Base-by-base conservation (phyloP, 2,113 vertebrate species). In the Perccottus glenii region DNA sequence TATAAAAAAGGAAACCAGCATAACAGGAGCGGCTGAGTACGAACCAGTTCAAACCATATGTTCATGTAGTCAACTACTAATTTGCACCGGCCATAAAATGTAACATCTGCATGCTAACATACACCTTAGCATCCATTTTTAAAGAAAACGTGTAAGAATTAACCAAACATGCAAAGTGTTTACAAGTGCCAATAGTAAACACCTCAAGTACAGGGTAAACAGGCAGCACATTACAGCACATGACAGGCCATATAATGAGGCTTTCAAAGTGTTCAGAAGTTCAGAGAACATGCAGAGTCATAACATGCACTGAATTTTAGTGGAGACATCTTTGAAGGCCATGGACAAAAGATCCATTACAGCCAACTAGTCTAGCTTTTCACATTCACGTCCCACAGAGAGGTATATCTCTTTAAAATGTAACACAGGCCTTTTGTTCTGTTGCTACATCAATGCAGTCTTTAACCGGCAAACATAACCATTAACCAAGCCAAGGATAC, bases 401-500 rank as follows among this genome's bases (percentile, higher is more conserved):
- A 40, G 33, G 32, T 59, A 10, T n/a, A 57, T 45, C 42, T 46
- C 43, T 52, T 52, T 63, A 42, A 71, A 70, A 74, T 63, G 70
- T 70, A 83, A 45, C 50, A 44, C 35, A 66, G 38, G 67, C 42
- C 52, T 40, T 68, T 78, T 87, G 85, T 84, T 75, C 64, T 42
- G 67, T 45, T 3, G 2, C 11, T 10, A 27, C 52, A 45, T 70
- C 70, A 72, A 59, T 63, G 58, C 35, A 72, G 61, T 59, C 56
- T 46, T 57, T 64, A 73, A 61, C 59, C 32, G 46, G 56, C 57
- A 44, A 12, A 66, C 27, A 60, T 83, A 87, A 88, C 38, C 73
- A 88, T 88, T 87, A 89, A 84, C 83, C 48, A 67, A 75, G 76
- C 59, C 72, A 80, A 87, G 73, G 84, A 35, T 47, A 4, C 0